These are phyloP conservation scores for Sacculina carcini DNA, from an alignment of 2,888 invertebrate genomes.

Conservation along the genomic window DNA sequence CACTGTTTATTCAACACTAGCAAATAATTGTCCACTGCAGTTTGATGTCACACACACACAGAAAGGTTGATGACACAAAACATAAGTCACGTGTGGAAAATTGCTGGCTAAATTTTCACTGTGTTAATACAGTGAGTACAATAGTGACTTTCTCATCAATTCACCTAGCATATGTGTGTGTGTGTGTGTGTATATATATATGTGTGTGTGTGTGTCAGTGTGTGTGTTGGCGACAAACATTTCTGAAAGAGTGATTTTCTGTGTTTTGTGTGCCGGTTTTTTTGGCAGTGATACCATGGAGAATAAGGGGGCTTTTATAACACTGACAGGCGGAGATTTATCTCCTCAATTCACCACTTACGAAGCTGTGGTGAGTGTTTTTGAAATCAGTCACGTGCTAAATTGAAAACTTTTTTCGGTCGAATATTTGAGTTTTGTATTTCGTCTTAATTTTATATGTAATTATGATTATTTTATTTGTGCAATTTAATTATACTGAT, in stretches of 20 bases:
- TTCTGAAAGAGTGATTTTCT: slow-evolving; percentile 4
- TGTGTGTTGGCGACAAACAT: neutral
- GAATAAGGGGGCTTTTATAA: slow-evolving; percentile 93
- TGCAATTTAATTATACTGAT: no score
- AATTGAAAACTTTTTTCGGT: neutral
- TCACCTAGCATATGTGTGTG: neutral
- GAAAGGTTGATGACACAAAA: no score
- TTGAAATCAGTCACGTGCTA: slow-evolving; percentile 1
- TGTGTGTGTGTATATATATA: neutral
- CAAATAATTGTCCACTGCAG: no score
- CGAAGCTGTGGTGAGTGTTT: slow-evolving; percentile 61
- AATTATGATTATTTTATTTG: no score
- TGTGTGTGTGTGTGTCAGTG: neutral
- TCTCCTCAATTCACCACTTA: slow-evolving; percentile 72
- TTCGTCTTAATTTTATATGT: neutral
- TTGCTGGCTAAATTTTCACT: no score
- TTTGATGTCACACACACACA: no score
- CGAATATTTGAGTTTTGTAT: slow-evolving; percentile 1
- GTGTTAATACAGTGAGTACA: no score
- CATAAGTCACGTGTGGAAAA: no score
- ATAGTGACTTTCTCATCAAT: no score
- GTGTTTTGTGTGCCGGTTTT: slow-evolving; percentile 8
- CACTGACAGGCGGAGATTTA: slow-evolving; percentile 68
- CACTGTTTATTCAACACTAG: no score
- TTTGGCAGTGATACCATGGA: slow-evolving; percentile 84